Percentiles rank a stretch among this genome's conserved stretches.
These are phyloP conservation scores for Drosophila sechellia DNA, from an alignment of 1,140 invertebrate species.

Conservation along the genomic window DNA sequence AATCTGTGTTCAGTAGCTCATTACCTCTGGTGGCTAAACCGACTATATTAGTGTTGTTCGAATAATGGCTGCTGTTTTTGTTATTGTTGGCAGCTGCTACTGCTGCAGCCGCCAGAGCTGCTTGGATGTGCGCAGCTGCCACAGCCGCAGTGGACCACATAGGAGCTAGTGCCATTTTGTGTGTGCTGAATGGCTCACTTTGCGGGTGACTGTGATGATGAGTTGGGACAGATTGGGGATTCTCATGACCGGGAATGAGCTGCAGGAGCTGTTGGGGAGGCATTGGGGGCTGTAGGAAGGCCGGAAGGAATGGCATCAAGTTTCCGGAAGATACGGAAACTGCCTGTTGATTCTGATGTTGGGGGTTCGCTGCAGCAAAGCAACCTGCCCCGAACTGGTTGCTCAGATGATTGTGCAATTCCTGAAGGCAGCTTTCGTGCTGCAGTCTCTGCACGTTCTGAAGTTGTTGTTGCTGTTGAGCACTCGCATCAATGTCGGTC, in stretches of 20 bases:
- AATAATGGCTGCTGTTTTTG: slow-evolving; percentile 28
- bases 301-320: slow-evolving; percentile 69
- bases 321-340: slow-evolving; percentile 20
- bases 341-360: slow-evolving; percentile 38
- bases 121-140: slow-evolving; percentile 79
- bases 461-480: slow-evolving; percentile 62
- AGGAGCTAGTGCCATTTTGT: slow-evolving; percentile 62
- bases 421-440: slow-evolving; percentile 66
- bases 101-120: slow-evolving; percentile 75
- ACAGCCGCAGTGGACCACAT: slow-evolving; percentile 80
- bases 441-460: slow-evolving; percentile 64
- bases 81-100: slow-evolving; percentile 60
- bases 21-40: not conserved
- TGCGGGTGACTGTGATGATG: slow-evolving; percentile 20
- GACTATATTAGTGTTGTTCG: slow-evolving; percentile 38
- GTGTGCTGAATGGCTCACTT: slow-evolving; percentile 18
- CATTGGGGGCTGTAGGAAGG: slow-evolving; percentile 62
- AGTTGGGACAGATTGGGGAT: slow-evolving; percentile 11
- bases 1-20: slow-evolving; percentile 11
- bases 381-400: slow-evolving; percentile 44
- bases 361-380: slow-evolving; percentile 35
- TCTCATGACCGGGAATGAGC: slow-evolving; percentile 42
- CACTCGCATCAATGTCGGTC: slow-evolving; percentile 62
- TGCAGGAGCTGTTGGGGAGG: slow-evolving; percentile 50
- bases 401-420: slow-evolving; percentile 67